Percentiles rank a stretch among this genome's conserved stretches.
Conservation (phyloP, 2,888 invertebrate species). For the Acanthosoma haemorrhoidale region DNA sequence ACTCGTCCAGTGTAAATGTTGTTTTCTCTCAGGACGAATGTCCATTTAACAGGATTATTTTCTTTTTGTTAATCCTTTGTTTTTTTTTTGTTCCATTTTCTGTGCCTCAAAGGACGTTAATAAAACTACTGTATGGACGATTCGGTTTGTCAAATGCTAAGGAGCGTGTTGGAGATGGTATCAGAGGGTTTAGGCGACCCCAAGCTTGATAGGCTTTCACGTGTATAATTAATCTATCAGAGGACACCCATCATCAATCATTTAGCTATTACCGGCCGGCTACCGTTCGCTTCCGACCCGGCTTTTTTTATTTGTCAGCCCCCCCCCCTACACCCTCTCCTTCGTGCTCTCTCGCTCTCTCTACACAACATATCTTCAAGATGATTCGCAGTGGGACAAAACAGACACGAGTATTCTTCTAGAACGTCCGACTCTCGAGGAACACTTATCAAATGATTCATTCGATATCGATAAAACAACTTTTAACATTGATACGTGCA, state of each 20-base stretch:
- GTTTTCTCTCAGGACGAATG: neutral
- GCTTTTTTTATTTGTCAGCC: neutral
- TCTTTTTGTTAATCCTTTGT: no score
- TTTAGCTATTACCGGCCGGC: conserved; percentile 9
- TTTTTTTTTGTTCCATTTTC: neutral
- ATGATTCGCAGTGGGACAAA: no score
- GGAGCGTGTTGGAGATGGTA: conserved; percentile 1
- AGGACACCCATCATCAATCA: conserved; percentile 10
- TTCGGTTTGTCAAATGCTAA: conserved; percentile 4
- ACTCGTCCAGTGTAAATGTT: conserved; percentile 12
- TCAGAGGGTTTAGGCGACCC: neutral
- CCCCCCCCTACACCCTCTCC: neutral
- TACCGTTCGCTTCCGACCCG: neutral
- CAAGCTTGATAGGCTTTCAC: neutral
- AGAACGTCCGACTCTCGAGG: no score
- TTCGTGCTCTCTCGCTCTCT: neutral
- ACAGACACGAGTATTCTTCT: no score
- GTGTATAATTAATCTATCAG: conserved; percentile 12
- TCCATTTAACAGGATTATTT: conserved; percentile 4
- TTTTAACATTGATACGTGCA: no score
- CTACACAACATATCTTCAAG: no score
- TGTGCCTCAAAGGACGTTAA: conserved; percentile 1
- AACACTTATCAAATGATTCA: no score
- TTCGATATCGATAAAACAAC: no score
- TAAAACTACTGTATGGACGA: neutral